Percentiles rank a stretch among this genome's conserved stretches.
phyloP scores from a whole-genome alignment of 2,888 invertebrate genomes.

The Helleia helle region DNA sequence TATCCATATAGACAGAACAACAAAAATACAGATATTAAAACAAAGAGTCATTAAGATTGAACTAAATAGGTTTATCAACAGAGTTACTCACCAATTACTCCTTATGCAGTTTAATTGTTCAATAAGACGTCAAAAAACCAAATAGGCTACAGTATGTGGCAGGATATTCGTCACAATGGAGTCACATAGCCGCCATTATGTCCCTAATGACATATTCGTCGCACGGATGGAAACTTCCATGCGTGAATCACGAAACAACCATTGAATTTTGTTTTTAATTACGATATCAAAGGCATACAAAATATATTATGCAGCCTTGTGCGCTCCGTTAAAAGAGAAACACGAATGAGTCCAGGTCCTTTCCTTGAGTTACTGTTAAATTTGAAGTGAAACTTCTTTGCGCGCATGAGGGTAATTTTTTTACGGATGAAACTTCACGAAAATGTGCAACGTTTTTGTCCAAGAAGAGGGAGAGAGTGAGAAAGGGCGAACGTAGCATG shows the following conservation, averaged over 20 bases:
- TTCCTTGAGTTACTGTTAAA: no score
- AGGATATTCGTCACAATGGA: slow-evolving; percentile 49
- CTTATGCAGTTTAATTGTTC: slow-evolving; percentile 17
- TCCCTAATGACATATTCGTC: slow-evolving; percentile 43
- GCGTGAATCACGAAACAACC: slow-evolving; percentile 39
- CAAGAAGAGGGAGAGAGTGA: no score
- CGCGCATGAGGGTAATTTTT: no score
- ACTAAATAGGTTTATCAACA: not conserved
- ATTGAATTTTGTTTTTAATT: slow-evolving; percentile 22
- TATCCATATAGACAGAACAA: no score
- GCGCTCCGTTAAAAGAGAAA: no score
- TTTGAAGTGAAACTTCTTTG: no score
- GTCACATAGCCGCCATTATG: slow-evolving; percentile 27
- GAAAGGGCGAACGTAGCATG: no score
- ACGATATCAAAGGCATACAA: slow-evolving; percentile 13
- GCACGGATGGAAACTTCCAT: slow-evolving; percentile 47
- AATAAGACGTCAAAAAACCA: slow-evolving; percentile 30
- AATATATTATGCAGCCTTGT: slow-evolving; percentile 6
- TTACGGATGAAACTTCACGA: no score
- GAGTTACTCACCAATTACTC: slow-evolving; percentile 6
- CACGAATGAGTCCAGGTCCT: no score
- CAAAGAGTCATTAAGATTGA: not conserved
- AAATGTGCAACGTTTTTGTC: no score
- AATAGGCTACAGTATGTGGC: slow-evolving; percentile 23
- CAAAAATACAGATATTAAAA: not conserved